These are phyloP conservation scores for Syngnathus rostellatus DNA, from an alignment of 2,797 vertebrate species.

Conservation along the genomic window DNA sequence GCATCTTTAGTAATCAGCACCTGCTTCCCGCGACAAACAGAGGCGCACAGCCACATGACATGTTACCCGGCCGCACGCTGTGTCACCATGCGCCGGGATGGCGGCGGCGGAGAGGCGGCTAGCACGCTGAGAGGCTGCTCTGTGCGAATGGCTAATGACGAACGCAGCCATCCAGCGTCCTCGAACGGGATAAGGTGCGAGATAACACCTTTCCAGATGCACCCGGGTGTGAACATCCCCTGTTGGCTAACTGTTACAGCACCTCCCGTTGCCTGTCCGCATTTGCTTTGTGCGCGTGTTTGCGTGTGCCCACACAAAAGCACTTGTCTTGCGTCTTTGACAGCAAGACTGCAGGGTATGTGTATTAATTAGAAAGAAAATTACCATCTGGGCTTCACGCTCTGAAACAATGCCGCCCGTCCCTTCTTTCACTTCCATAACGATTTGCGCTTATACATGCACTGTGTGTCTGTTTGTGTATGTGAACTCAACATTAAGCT, in stretches of 20 bases:
- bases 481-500: constrained; percentile 23
- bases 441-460: constrained; percentile 33
- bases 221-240: constrained; percentile 55
- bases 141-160: constrained; percentile 62
- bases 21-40: constrained; percentile 57
- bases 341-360: constrained; percentile 10
- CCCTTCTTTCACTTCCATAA: not conserved
- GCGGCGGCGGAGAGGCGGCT: constrained; percentile 32
- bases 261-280: constrained; percentile 53
- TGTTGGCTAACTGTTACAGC: constrained; percentile 57
- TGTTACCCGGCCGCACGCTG: constrained; percentile 51
- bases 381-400: constrained; percentile 13
- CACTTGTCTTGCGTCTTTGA: constrained; percentile 15
- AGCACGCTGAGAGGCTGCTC: constrained; percentile 43
- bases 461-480: constrained; percentile 29
- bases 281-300: constrained; percentile 19
- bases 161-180: constrained; percentile 54
- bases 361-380: constrained; percentile 25
- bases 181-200: constrained; percentile 52
- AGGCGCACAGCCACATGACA: constrained; percentile 52
- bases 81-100: constrained; percentile 47
- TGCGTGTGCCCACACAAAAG: constrained; percentile 15
- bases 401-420: not conserved
- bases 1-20: constrained; percentile 70
- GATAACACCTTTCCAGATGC: constrained; percentile 59